Evolutionary conservation across 2,113 vertebrate genomes (phyloP), one percentile per base, ranked within the genome.

Genomic region (Ceuthmochares aereus): DNA sequence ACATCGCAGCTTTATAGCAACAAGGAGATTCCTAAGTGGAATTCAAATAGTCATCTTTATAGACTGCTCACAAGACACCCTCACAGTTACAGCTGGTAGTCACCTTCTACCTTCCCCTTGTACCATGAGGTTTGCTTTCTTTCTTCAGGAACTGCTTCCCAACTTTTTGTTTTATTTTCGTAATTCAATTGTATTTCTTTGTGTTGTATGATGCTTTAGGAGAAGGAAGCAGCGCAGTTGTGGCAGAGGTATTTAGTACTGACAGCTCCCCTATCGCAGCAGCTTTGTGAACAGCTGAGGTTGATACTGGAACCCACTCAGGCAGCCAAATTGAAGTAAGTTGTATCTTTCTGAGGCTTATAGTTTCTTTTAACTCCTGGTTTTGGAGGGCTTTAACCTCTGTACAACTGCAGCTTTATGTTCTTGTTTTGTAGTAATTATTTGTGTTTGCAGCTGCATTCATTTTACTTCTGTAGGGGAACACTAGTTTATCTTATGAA

Each of bases 231-330:
- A 37, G 98, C 98, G 10, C 98, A 98, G 87, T 97, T 99, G 98
- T 99, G 99, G 99, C 99, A 99, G 83, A 98, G 98, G 89, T 99
- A 99, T 92, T 98, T 99, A 91, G 96, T 96, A 7, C 97, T 99
- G 96, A 99, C 99, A 4, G 98, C 98, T 4, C 97, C 98, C n/a
- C 98, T 99, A 3, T 99, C 99, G 59, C 99, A 99, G 95, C 99
- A 99, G 95, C 98, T 99, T 47, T 99, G 99, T 91, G 99, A 99
- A 74, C 99, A 99, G 97, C 99, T 99, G 5, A 98, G 99, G 12
- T 99, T 99, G 93, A 98, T 99, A 58, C 83, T 99, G 94, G 99
- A 99, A 92, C 99, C 99, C 47, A 99, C 99, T 9, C 99, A 99
- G 96, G 99, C 99, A 4, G 98, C 99, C 90, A 99, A 99, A 62